Conservation (phyloP, 1,140 invertebrate species). For the Chironomus tepperi region DNA sequence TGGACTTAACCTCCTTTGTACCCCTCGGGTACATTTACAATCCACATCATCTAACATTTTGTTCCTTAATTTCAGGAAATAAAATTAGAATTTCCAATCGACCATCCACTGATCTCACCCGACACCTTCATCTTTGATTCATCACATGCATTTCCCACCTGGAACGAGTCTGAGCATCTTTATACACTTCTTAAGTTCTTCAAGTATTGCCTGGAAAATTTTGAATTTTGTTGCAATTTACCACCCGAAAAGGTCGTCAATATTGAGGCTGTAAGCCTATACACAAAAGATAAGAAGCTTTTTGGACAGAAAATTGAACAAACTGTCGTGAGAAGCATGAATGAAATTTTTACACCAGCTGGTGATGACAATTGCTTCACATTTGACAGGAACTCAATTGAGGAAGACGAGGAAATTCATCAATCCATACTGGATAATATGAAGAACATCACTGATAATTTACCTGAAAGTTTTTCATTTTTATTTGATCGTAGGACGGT, state of each 20-base stretch:
- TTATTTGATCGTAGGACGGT: background rate
- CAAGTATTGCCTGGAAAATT: background rate
- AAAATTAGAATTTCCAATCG: background rate
- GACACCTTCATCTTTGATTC: background rate
- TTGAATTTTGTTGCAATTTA: background rate
- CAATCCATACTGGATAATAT: background rate
- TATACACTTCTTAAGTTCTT: background rate
- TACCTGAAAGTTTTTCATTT: constrained; percentile 9
- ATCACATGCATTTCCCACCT: background rate
- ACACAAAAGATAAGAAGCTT: background rate
- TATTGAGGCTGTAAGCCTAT: background rate
- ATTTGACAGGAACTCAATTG: background rate
- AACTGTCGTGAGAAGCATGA: background rate
- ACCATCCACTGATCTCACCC: background rate
- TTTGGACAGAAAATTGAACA: background rate
- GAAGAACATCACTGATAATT: background rate
- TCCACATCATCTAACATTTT: too few relatives aligned
- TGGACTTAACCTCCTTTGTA: too few relatives aligned
- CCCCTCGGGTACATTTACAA: too few relatives aligned
- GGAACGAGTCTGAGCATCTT: background rate
- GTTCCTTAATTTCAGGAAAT: background rate
- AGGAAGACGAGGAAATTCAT: background rate
- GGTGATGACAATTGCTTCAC: background rate
- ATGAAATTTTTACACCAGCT: background rate
- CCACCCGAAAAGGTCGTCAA: background rate